A percentile compares a stretch with the other conserved stretches of the same genome.
Conservation (phyloP, 2,888 invertebrate species). For the Hedychridium roseum region DNA sequence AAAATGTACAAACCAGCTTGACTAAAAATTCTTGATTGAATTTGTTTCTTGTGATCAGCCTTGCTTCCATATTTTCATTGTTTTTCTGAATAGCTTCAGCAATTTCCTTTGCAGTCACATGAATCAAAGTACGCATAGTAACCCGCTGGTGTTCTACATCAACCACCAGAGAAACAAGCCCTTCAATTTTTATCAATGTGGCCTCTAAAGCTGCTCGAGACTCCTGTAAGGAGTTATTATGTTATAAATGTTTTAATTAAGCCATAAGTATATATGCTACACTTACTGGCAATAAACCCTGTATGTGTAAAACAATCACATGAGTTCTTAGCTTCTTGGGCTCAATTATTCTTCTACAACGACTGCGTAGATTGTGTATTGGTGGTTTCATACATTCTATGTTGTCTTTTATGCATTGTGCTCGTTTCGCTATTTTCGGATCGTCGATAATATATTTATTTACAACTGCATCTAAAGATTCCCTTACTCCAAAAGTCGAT, state of each 20-base stretch:
- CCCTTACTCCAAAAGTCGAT: constrained; percentile 59
- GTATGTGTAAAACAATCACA: constrained; percentile 57
- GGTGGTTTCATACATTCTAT: constrained; percentile 62
- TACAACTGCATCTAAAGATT: constrained; percentile 56
- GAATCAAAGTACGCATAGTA: constrained; percentile 61
- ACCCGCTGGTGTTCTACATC: constrained; percentile 63
- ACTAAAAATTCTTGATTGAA: constrained; percentile 62
- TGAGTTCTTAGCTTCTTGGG: constrained; percentile 60
- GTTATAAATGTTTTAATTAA: background rate
- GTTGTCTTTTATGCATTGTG: constrained; percentile 55
- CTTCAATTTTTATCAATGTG: constrained; percentile 60
- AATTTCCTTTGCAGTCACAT: constrained; percentile 59
- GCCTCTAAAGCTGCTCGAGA: constrained; percentile 59
- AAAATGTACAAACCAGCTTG: constrained; percentile 50
- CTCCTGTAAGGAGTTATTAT: constrained; percentile 44
- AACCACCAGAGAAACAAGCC: constrained; percentile 60
- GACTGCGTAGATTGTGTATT: constrained; percentile 60
- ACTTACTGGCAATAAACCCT: constrained; percentile 56
- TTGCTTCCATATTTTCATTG: constrained; percentile 59
- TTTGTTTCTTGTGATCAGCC: constrained; percentile 61
- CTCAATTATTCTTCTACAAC: constrained; percentile 59
- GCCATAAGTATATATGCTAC: no score
- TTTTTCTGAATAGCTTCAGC: constrained; percentile 59
- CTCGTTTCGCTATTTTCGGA: constrained; percentile 52
- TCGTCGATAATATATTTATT: constrained; percentile 54